Evolutionary conservation across 2,888 invertebrate genomes (phyloP).

Genomic region (Autographa pulchrina): DNA sequence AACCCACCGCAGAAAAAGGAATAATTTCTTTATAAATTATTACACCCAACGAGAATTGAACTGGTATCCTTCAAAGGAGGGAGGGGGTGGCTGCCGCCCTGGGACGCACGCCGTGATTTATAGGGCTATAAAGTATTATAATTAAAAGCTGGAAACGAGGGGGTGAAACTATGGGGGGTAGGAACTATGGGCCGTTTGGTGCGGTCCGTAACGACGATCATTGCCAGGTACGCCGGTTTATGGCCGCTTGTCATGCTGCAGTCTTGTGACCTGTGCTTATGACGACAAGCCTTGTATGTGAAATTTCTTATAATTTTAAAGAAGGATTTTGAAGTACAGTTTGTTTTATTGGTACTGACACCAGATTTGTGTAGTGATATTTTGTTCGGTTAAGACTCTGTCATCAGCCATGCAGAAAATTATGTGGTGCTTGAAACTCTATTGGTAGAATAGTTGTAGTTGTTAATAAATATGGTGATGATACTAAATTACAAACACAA

Average conservation of each 20-base stretch:
- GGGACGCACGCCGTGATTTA: slow-evolving; percentile 91
- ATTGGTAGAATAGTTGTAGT: too few species aligned
- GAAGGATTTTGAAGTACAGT: too few species aligned
- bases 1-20: slow-evolving; percentile 72
- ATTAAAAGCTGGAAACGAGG: slow-evolving; percentile 90
- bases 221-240: slow-evolving; percentile 55
- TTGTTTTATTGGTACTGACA: too few species aligned
- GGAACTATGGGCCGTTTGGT: slow-evolving; percentile 80
- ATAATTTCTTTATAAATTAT: slow-evolving; percentile 93
- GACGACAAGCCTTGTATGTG: background rate
- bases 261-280: slow-evolving; percentile 22
- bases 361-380: too few species aligned
- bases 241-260: slow-evolving; percentile 45
- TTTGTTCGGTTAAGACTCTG: too few species aligned
- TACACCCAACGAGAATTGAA: slow-evolving; percentile 91
- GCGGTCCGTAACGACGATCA: slow-evolving; percentile 66
- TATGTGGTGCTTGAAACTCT: too few species aligned
- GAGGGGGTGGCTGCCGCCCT: slow-evolving; percentile 71
- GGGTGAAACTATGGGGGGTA: slow-evolving; percentile 84
- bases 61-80: slow-evolving; percentile 90
- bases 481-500: background rate
- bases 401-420: too few species aligned
- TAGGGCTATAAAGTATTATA: slow-evolving; percentile 94
- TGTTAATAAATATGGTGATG: too few species aligned
- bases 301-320: background rate